Conservation (phyloP, 2,113 vertebrate genomes). For the Leuciscus idus region DNA sequence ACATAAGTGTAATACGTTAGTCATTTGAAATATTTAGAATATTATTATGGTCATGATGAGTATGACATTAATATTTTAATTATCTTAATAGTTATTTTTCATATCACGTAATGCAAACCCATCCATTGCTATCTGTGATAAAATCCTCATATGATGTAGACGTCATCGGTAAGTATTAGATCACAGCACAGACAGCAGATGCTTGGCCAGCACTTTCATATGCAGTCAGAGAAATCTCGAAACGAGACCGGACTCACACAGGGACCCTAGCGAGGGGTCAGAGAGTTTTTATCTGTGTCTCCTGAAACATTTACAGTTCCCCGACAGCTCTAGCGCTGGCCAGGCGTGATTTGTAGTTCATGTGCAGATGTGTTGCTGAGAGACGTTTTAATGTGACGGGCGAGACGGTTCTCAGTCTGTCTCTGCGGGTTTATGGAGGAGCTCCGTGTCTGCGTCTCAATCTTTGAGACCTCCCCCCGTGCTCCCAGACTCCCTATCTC, state of each 20-base stretch:
- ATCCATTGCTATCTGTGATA: background rate
- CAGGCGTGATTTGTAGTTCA: constrained; percentile 59
- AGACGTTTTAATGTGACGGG: constrained; percentile 58
- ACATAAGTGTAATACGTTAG: background rate
- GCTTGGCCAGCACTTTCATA: constrained; percentile 22
- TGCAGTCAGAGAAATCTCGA: constrained; percentile 48
- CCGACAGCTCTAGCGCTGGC: constrained; percentile 19
- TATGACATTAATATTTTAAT: background rate
- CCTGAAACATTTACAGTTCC: constrained; percentile 56
- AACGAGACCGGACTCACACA: constrained; percentile 46
- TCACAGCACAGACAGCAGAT: constrained; percentile 25
- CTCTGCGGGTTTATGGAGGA: constrained; percentile 53
- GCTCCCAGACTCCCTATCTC: constrained; percentile 79
- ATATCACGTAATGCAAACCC: constrained; percentile 3
- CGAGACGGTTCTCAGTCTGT: constrained; percentile 55
- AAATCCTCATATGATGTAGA: constrained; percentile 8
- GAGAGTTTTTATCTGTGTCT: constrained; percentile 54
- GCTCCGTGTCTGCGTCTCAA: constrained; percentile 47
- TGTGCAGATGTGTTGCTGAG: constrained; percentile 60
- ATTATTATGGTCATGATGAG: background rate
- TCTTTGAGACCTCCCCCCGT: constrained; percentile 46
- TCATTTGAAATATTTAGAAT: too few species aligned
- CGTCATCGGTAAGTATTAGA: constrained; percentile 25
- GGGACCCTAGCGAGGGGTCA: constrained; percentile 39
- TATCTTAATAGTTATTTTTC: background rate